phyloP scores from a whole-genome alignment of 2,113 vertebrate genomes.

The Prinia subflava region DNA sequence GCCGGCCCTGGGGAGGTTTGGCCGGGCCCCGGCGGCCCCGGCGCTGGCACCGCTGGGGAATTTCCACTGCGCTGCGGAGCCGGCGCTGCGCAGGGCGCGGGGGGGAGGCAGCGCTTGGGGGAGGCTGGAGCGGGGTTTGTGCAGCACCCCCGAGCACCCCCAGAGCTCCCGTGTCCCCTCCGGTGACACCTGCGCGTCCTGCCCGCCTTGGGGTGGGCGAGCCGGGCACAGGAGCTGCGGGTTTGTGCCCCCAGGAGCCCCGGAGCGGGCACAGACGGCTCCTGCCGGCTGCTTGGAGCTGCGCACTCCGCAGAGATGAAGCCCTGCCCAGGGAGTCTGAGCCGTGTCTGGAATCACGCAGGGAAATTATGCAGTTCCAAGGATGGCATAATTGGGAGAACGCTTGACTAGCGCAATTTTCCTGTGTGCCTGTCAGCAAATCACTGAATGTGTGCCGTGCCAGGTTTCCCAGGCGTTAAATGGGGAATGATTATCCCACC shows the following conservation, averaged over 20 bases:
- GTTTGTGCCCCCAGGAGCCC: neutral
- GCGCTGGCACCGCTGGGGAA: neutral
- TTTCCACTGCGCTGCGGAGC: neutral
- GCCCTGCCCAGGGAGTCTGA: fast-evolving
- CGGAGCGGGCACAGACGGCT: fast-evolving
- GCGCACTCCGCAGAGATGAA: fast-evolving
- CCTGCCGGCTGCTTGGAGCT: fast-evolving
- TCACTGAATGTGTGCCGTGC: neutral
- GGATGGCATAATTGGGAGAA: neutral
- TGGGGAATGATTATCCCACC: neutral
- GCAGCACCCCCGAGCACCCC: neutral
- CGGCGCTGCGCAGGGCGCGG: neutral
- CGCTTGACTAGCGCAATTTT: neutral
- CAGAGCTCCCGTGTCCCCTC: fast-evolving
- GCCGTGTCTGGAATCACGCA: neutral
- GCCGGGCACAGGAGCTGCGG: fast-evolving
- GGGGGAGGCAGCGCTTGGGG: neutral
- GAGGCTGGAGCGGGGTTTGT: too few relatives aligned
- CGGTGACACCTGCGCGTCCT: fast-evolving
- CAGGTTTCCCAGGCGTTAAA: neutral
- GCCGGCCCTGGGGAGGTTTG: neutral
- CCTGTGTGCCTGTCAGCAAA: conserved; percentile 6
- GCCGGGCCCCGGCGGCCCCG: neutral
- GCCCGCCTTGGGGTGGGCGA: fast-evolving
- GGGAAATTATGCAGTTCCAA: neutral